Base-by-base conservation (phyloP, 2,797 vertebrate species). In the Tadarida brasiliensis region DNA sequence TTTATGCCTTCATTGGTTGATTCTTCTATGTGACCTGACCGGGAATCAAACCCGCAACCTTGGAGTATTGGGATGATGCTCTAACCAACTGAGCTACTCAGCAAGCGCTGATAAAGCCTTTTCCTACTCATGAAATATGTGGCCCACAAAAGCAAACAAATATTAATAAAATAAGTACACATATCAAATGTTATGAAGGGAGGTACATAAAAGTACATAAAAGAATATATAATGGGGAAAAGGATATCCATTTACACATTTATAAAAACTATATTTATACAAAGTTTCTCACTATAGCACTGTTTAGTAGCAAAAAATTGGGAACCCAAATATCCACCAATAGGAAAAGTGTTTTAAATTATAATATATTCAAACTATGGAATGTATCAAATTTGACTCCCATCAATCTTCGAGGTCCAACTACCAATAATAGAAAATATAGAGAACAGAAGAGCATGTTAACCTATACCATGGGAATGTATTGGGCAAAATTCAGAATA, bases 161-260 rank as follows among this genome's bases (percentile, higher is more conserved):
- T 65, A 91, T 91, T 78, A 95, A 91, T 54, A 17, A 71, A 96
- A 94, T 90, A 86, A 94, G 67, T 30, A 93, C 9, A 87, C 11
- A 73, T 30, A 68, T 17, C 11, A 93, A 89, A 26, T 59, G 24
- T 24, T 47, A 67, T 54, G 70, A 90, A 91, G 90, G 26, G 90
- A 91, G 90, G 26, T 76, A 90, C 19, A 65, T 61, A 88, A 74
- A 82, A 30, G 30, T 33, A 47, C 26, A 28, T 82, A 91, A 70
- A 90, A 51, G n/a, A 70, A 76, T 35, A 82, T 35, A 20, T 44
- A 80, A 71, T 54, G 87, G 9, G 19, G 28, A 44, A 94, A 19
- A 19, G 20, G 26, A 90, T 15, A 67, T 63, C 33, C 22, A 92
- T 54, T 35, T 76, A 28, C 26, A 92, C 24, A n/a, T 73, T 70